phyloP scores from a whole-genome alignment of 2,888 invertebrate species.

The Geophilus truncorum region DNA sequence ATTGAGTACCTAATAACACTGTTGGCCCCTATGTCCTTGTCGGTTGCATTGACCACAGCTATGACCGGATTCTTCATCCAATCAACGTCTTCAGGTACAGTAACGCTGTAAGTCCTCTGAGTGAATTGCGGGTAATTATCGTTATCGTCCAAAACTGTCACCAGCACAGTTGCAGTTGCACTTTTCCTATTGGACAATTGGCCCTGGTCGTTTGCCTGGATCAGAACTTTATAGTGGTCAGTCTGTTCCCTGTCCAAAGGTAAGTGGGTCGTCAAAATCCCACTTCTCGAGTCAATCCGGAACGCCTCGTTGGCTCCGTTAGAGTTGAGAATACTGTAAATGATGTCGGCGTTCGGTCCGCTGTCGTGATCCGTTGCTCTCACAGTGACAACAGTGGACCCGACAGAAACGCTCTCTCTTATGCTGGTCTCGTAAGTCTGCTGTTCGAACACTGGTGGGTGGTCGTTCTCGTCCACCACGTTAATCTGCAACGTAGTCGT shows the following conservation, averaged over 20 bases:
- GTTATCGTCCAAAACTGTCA: slow-evolving; percentile 73
- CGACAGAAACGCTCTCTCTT: slow-evolving; percentile 80
- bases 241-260: slow-evolving; percentile 81
- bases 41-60: slow-evolving; percentile 75
- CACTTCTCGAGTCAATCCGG: slow-evolving; percentile 72
- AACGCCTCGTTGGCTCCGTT: slow-evolving; percentile 73
- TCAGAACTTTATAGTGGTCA: slow-evolving; percentile 74
- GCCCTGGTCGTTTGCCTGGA: slow-evolving; percentile 81
- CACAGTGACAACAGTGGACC: slow-evolving; percentile 79
- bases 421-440: slow-evolving; percentile 83
- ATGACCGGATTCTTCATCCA: slow-evolving; percentile 78
- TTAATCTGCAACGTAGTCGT: slow-evolving; percentile 85
- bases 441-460: slow-evolving; percentile 87
- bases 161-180: slow-evolving; percentile 74
- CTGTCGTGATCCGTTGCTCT: slow-evolving; percentile 88
- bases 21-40: slow-evolving; percentile 88
- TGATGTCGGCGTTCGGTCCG: slow-evolving; percentile 82
- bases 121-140: slow-evolving; percentile 92
- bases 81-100: slow-evolving; percentile 82
- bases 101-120: slow-evolving; percentile 79
- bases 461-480: slow-evolving; percentile 92
- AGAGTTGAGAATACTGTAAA: slow-evolving; percentile 53
- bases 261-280: slow-evolving; percentile 76
- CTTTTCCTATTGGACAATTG: slow-evolving; percentile 72
- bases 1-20: slow-evolving; percentile 90